phyloP scores from a whole-genome alignment of 2,888 invertebrate genomes.

The Diplazon laetatorius region DNA sequence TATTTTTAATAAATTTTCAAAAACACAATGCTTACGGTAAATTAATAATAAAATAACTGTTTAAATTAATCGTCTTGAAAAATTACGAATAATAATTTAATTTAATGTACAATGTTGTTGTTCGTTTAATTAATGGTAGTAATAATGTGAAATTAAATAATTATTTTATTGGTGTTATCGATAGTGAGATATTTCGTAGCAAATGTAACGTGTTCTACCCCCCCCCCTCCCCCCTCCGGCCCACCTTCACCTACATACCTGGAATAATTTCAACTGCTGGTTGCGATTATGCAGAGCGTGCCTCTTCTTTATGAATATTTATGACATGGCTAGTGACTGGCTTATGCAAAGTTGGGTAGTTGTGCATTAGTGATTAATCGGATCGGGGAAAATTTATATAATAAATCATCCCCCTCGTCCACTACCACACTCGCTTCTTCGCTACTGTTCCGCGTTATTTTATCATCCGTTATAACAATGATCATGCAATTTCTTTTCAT shows the following conservation, averaged over 20 bases:
- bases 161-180: background rate
- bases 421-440: background rate
- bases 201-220: background rate
- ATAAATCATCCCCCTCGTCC: constrained; percentile 28
- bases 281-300: constrained; percentile 37
- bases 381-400: constrained; percentile 31
- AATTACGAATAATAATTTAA: no score
- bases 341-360: constrained; percentile 44
- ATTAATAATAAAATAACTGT: no score
- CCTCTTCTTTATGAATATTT: constrained; percentile 45
- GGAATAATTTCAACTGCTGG: constrained; percentile 37
- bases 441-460: background rate
- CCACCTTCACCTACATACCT: background rate
- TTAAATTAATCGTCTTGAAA: no score
- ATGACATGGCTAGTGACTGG: constrained; percentile 35
- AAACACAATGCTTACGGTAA: no score
- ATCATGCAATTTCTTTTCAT: constrained; percentile 12
- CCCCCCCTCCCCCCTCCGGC: background rate
- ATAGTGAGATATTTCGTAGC: background rate
- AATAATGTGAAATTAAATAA: background rate
- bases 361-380: constrained; percentile 49
- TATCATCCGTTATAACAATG: constrained; percentile 5
- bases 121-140: no score
- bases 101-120: no score
- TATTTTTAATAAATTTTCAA: no score